A percentile compares a stretch with the other conserved stretches of the same genome.
Conservation (phyloP, 2,113 vertebrate genomes). For the Gavialis gangeticus region DNA sequence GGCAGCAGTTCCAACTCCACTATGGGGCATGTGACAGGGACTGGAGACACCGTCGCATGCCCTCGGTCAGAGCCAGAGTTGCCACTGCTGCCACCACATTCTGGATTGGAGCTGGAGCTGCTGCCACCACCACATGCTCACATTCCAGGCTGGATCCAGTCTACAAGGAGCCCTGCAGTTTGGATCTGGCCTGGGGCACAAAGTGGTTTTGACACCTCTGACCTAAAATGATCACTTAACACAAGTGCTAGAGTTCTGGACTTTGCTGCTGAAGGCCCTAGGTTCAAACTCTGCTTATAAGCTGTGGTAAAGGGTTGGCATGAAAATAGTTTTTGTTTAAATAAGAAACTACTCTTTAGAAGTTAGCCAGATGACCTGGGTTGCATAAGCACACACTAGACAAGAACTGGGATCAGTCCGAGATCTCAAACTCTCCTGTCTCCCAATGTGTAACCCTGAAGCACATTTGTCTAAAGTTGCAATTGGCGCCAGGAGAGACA, state of each 20-base stretch:
- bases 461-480: background rate
- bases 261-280: background rate
- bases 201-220: background rate
- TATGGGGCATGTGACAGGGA: too few species aligned
- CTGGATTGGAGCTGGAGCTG: too few species aligned
- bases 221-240: background rate
- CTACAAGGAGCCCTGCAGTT: too few species aligned
- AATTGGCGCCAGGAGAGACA: background rate
- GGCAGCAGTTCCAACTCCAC: too few species aligned
- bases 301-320: too few species aligned
- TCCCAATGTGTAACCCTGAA: rapidly evolving
- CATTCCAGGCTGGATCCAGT: too few species aligned
- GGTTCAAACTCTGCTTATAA: background rate
- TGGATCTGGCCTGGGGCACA: too few species aligned
- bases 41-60: too few species aligned
- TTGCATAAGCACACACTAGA: background rate
- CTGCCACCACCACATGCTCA: too few species aligned
- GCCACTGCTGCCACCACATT: too few species aligned
- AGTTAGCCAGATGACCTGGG: background rate
- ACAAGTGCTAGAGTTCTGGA: background rate
- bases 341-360: background rate
- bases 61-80: too few species aligned
- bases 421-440: background rate
- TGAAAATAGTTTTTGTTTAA: rapidly evolving
- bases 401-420: background rate